phyloP scores from a whole-genome alignment of 2,888 invertebrate genomes.

The Tetragnatha montana region DNA sequence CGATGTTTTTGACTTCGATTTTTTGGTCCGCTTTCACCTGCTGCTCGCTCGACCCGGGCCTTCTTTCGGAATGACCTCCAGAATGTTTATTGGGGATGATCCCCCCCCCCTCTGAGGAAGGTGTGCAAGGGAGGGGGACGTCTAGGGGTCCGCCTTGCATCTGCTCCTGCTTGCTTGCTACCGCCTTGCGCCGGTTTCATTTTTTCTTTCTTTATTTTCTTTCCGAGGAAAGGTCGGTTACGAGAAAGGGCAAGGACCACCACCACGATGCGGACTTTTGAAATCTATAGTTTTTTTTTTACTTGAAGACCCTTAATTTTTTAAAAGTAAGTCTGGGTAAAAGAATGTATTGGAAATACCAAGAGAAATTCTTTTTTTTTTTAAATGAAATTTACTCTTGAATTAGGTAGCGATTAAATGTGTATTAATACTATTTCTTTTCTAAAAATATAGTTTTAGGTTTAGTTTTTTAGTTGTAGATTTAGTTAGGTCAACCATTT shows the following conservation, averaged over 20 bases:
- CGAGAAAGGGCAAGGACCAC: neutral
- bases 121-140: neutral
- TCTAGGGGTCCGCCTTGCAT: neutral
- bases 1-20: conserved; percentile 61
- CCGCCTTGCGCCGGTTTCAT: neutral
- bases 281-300: too few relatives aligned
- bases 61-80: conserved; percentile 48
- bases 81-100: conserved; percentile 53
- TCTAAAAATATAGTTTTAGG: too few relatives aligned
- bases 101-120: conserved; percentile 2
- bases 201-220: neutral
- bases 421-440: too few relatives aligned
- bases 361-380: too few relatives aligned
- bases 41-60: conserved; percentile 42
- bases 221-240: neutral
- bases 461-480: too few relatives aligned
- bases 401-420: too few relatives aligned
- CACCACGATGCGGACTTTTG: neutral
- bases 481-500: too few relatives aligned
- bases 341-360: too few relatives aligned
- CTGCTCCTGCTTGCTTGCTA: conserved; percentile 11
- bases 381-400: too few relatives aligned
- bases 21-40: conserved; percentile 46
- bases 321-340: too few relatives aligned
- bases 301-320: too few relatives aligned